phyloP scores from a whole-genome alignment of 2,113 vertebrate genomes.

The Lophius piscatorius region DNA sequence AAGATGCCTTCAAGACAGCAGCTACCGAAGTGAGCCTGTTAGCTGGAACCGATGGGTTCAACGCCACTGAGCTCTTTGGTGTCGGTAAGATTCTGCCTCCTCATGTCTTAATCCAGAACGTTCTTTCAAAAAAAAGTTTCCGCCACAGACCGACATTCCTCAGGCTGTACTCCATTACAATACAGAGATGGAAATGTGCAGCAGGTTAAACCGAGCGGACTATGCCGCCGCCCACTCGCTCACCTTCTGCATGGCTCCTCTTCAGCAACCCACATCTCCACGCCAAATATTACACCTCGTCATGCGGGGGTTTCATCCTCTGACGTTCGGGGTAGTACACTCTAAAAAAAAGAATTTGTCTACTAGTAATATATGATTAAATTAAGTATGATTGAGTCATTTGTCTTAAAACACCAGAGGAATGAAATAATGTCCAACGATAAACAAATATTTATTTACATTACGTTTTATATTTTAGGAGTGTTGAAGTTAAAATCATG shows the following conservation, averaged over 20 bases:
- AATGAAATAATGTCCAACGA: no score
- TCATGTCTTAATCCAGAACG: conserved; percentile 17
- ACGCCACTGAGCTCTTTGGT: conserved; percentile 96
- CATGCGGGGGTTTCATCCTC: conserved; percentile 20
- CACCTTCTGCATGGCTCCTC: conserved; percentile 23
- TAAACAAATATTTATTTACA: no score
- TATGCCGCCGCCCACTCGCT: conserved; percentile 12
- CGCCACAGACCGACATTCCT: no score
- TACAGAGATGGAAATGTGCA: conserved; percentile 46
- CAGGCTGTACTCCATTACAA: conserved; percentile 45
- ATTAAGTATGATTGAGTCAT: no score
- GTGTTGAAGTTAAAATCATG: no score
- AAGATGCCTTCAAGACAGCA: conserved; percentile 95
- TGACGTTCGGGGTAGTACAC: background rate
- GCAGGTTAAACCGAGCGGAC: conserved; percentile 39
- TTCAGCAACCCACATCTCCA: conserved; percentile 24
- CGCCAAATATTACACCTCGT: conserved; percentile 16
- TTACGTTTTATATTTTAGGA: no score
- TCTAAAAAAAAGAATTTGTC: no score
- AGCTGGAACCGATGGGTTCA: conserved; percentile 94
- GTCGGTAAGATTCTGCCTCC: conserved; percentile 86
- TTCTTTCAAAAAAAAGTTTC: no score
- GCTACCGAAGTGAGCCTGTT: conserved; percentile 95
- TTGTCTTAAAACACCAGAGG: no score
- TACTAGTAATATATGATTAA: no score